Evolutionary conservation across 2,888 invertebrate genomes (phyloP), one percentile per base, ranked within the genome.

Genomic region (Mechanitis messenoides): DNA sequence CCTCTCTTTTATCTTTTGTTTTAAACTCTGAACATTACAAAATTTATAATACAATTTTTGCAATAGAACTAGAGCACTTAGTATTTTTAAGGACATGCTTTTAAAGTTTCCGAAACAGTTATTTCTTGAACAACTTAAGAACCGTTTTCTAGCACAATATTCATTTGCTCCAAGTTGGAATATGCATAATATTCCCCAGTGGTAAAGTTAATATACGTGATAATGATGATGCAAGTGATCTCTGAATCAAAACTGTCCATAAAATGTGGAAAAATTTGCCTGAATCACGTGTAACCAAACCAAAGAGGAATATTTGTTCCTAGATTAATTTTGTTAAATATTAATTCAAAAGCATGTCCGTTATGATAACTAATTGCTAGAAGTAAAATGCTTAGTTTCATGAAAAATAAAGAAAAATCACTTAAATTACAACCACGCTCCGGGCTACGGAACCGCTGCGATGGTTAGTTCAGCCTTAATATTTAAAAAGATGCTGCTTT

Each of bases 311-410:
- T 31, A 50, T 50, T 50, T 50, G 50, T 31, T 31, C 2, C 28
- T 31, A 31, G 4, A 6, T 31, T 1, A 31, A 50, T 50, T 9
- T 31, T 50, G 1, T 1, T 50, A 3, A 6, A 55, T 45, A 45
- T 58, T 64, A 58, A 58, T 55, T 53, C 6, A 7, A 38, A 56
- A 56, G 45, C 53, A 45, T 56, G 56, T 45, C 31, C 47, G 35
- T 60, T 58, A 58, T 58, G 42, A 55, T 31, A 53, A 31, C 59
- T 60, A 54, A 38, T 47, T 45, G 55, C 46, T 54, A 31, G 55
- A 54, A 54, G 60, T 58, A 62, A 58, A 65, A 58, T 46, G 64
- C 45, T 59, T 60, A 59, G 58, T 55, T 62, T 55, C 50, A 47
- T 53, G 31, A 53, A 55, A 64, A 60, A 60, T 56, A 55, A 60